phyloP scores from a whole-genome alignment of 2,888 invertebrate species.

The Mesorhabditis belari region DNA sequence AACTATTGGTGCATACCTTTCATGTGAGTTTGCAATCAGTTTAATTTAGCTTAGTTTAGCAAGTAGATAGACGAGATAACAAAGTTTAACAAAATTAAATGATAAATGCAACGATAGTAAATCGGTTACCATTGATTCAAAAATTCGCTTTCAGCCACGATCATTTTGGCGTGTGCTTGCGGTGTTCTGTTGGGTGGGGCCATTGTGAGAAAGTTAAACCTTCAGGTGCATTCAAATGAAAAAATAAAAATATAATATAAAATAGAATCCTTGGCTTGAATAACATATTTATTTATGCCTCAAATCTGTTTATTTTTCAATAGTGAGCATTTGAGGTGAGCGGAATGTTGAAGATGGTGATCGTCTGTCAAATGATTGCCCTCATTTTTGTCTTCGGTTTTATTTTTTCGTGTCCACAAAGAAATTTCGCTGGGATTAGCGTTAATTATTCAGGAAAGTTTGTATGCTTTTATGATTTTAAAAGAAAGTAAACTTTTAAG shows the following conservation, averaged over 20 bases:
- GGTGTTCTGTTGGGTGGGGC: conserved; percentile 52
- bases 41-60: too few species aligned
- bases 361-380: conserved; percentile 46
- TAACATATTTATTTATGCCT: too few species aligned
- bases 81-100: too few species aligned
- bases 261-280: too few species aligned
- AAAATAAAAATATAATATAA: too few species aligned
- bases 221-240: conserved; percentile 29
- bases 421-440: conserved; percentile 50
- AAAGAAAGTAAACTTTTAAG: background rate
- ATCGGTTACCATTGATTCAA: background rate
- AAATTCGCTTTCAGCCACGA: conserved; percentile 37
- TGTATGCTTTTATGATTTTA: conserved; percentile 1
- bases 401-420: conserved; percentile 47
- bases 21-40: too few species aligned
- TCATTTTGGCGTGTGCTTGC: conserved; percentile 51
- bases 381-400: conserved; percentile 42
- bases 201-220: conserved; percentile 43
- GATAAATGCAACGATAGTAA: too few species aligned
- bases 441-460: conserved; percentile 38
- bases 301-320: too few species aligned
- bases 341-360: conserved; percentile 52
- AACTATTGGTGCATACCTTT: conserved; percentile 44
- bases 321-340: conserved; percentile 28
- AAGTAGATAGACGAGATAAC: too few species aligned